A percentile compares a stretch with the other conserved stretches of the same genome.
phyloP scores from a whole-genome alignment of 2,888 invertebrate genomes.

The Cerceris ruficornis region DNA sequence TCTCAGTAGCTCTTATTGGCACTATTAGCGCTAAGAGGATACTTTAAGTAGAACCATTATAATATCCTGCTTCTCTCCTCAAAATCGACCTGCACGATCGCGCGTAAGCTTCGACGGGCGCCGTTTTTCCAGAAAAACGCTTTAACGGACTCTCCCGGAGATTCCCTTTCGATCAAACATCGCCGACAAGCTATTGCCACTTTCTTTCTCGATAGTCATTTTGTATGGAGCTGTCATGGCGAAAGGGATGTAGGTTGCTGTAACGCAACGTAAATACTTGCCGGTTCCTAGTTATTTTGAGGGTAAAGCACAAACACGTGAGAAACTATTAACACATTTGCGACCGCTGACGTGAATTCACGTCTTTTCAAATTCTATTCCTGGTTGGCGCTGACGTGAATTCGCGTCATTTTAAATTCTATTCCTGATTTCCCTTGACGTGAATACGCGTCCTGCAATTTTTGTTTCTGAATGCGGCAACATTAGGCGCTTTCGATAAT shows the following conservation, averaged over 20 bases:
- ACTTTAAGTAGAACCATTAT: conserved; percentile 37
- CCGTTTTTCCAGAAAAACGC: conserved; percentile 21
- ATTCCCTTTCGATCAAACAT: conserved; percentile 2
- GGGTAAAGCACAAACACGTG: no score
- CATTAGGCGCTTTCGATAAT: no score
- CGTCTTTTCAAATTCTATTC: no score
- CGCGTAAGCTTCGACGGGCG: conserved; percentile 7
- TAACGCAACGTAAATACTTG: conserved; percentile 51
- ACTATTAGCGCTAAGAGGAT: conserved; percentile 39
- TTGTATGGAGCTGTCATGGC: conserved; percentile 32
- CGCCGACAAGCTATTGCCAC: conserved; percentile 27
- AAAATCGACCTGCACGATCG: conserved; percentile 8
- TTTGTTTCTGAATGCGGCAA: no score
- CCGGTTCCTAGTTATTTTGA: no score
- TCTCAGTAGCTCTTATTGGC: conserved; percentile 42
- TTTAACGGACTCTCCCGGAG: conserved; percentile 20
- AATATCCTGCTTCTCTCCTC: conserved; percentile 46
- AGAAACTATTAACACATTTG: no score
- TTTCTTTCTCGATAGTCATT: conserved; percentile 36
- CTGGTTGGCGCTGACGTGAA: no score
- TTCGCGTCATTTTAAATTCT: no score
- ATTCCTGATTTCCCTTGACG: no score
- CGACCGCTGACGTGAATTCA: no score
- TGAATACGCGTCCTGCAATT: no score
- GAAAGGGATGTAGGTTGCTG: conserved; percentile 34